Conservation (phyloP, 2,113 vertebrate species). For the Hylia prasina region DNA sequence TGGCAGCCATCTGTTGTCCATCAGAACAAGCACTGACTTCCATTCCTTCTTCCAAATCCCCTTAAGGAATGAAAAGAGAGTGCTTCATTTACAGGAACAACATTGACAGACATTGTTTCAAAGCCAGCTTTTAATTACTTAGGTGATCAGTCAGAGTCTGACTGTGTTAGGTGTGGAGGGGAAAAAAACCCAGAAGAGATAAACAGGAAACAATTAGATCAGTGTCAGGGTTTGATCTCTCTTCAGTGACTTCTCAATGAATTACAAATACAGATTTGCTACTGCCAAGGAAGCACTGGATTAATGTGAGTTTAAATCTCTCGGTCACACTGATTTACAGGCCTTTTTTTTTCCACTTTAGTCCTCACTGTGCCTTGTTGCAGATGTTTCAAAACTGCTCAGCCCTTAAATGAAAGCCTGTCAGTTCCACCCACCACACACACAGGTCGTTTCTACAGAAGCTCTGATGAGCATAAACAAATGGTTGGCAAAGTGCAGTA, state of each 20-base stretch:
- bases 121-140: neutral
- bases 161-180: neutral
- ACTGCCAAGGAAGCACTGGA: neutral
- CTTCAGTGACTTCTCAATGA: neutral
- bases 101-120: neutral
- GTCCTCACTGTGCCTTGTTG: neutral
- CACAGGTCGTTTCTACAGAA: neutral
- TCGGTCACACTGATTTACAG: neutral
- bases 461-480: neutral
- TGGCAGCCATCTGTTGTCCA: neutral
- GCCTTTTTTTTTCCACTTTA: neutral
- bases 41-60: slow-evolving; percentile 68
- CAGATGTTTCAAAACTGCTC: neutral
- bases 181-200: neutral
- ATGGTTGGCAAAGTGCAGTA: neutral
- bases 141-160: neutral
- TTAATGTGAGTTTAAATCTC: neutral
- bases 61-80: neutral
- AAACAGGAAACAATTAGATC: neutral
- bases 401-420: neutral
- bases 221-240: neutral
- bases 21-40: slow-evolving; percentile 64
- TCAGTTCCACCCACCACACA: neutral
- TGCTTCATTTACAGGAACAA: neutral
- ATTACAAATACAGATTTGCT: neutral